Conservation (phyloP, 2,888 invertebrate genomes). For the Cerastis rubricosa region DNA sequence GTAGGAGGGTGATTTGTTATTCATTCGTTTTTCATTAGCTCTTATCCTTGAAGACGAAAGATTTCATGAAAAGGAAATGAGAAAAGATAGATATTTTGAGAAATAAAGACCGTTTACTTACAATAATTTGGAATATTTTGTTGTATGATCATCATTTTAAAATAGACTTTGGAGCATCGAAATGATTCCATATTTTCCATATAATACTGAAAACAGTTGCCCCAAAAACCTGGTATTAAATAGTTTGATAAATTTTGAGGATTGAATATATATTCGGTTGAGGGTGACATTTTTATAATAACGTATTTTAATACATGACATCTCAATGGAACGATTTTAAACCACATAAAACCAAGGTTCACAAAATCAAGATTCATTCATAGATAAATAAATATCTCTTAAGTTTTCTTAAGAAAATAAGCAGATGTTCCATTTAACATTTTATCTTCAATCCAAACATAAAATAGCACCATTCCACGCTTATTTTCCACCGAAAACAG, state of each 20-base stretch:
- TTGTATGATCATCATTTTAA: no score
- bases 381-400: background rate
- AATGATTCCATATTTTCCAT: no score
- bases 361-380: background rate
- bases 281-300: no score
- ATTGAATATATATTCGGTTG: no score
- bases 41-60: background rate
- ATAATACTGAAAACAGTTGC: no score
- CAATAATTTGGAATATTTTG: background rate
- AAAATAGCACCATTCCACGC: slow-evolving; percentile 13
- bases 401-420: background rate
- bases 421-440: background rate
- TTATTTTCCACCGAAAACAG: slow-evolving; percentile 16
- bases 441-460: slow-evolving; percentile 13
- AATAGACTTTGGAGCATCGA: no score
- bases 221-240: no score
- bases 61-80: no score
- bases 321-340: no score
- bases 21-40: slow-evolving; percentile 21
- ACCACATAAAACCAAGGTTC: background rate
- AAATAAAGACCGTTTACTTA: background rate
- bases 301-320: background rate
- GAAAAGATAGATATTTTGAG: background rate
- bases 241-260: no score
- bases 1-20: slow-evolving; percentile 1